Base-by-base conservation (phyloP, 92 coral and sea anemone genomes). In the Anthopleura xanthogrammica region DNA sequence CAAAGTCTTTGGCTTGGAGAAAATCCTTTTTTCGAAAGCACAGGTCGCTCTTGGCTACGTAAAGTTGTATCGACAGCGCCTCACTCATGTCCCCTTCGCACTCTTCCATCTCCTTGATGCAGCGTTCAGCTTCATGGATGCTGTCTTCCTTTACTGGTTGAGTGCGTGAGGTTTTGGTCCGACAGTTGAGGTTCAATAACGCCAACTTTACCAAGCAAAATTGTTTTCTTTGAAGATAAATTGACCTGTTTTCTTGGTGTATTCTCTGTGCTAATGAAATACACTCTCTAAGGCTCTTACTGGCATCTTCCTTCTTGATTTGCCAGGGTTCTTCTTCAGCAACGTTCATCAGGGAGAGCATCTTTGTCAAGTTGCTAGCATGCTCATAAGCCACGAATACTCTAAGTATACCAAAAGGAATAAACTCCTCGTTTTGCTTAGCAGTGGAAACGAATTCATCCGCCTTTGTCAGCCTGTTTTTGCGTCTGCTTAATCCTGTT, bases 121-220 rank as follows among this genome's bases (percentile, higher is more conserved):
- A 83, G n/a, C 78, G 80, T 77, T 84, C 72, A 17, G 91, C 91
- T 82, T 89, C 90, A 7, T 77, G 85, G 71, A 92, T 81, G 54
- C 55, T 75, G 23, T 74, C 87, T 16, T 85, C 87, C 39, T 84
- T 78, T 23, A 92, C 86, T 14, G 72, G 50, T n/a, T 89, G 90
- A 43, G 85, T 77, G 39, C 95, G 90, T 58, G 92, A 76, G 16
- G 74, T 83, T 8, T 71, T 80, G 36, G 95, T 92, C 17, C 92
- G 85, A 52, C 95, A 92, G 60, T 92, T 89, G 0, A 92, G 91
- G 36, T 84, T 66, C 84, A 89, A 62, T 50, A 87, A 66, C 11
- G 95, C 95, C 12, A 89, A 83, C 52, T 89, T 89, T 19, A 82
- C 52, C 0, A 89, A 79, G 6, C 86, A 79, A 79, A 92, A 92